Evolutionary conservation across 2,797 vertebrate genomes (phyloP), one percentile per base, ranked within the genome.

Genomic region (Halcyon leucocephala): DNA sequence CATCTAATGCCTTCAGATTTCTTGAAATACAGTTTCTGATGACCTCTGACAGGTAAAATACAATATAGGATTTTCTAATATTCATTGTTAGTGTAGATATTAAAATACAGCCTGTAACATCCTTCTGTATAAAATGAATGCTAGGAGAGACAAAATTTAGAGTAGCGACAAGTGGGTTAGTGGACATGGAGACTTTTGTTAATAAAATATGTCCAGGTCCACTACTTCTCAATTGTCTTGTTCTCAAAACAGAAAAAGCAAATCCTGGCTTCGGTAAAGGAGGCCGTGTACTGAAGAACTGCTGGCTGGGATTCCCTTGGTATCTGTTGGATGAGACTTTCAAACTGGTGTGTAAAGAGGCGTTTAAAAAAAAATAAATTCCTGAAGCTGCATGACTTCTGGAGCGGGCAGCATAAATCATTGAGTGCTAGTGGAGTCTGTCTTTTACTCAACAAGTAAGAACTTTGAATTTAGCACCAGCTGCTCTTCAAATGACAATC

Each of bases 21-120:
- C 93, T 94, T 97, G 92, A 97, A 94, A 95, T 97, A 93, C 17
- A 93, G 90, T 84, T 97, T 95, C 94, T 78, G 65, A 97, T 97
- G 97, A 97, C 95, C 96, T 94, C 93, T 94, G 91, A 84, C 83
- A 91, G 80, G 86, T 94, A 83, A 96, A 97, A 97, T 89, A 86
- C 51, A 87, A 84, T 69, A 81, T 52, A 89, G 79, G 86, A 91
- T 97, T 96, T 88, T 90, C 81, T 93, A 85, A 94, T 96, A 91
- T 54, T 94, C 26, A 55, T 96, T 90, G 94, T 86, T 62, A 94
- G 61, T 42, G 85, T 60, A 54, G 74, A 37, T 96, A 80, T 92
- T 97, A 95, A 95, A 94, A 86, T 77, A 77, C 89, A 88, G 65
- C 76, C 28, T 82, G 72, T 86, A 58, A 95, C 91, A 80, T 83